Percentiles rank a stretch among this genome's conserved stretches.
phyloP scores from a whole-genome alignment of 1,140 invertebrate species.

The Drosophila nigrodunni region DNA sequence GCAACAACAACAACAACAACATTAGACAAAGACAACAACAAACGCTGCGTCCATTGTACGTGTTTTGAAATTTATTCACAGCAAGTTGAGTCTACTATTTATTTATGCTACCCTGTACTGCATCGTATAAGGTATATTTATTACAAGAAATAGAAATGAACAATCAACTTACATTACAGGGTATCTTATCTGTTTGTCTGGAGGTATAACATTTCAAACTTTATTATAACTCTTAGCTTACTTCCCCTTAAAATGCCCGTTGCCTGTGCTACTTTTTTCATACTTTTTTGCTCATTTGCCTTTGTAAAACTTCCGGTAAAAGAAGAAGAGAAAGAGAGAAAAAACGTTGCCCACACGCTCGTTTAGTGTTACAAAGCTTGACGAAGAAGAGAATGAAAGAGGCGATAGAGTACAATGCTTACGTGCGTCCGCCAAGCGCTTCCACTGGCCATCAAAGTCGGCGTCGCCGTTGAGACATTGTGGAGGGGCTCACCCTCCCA shows the following conservation, averaged over 20 bases:
- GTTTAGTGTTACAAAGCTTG: slow-evolving; percentile 69
- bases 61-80: slow-evolving; percentile 80
- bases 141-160: background rate
- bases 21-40: slow-evolving; percentile 52
- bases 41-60: slow-evolving; percentile 65
- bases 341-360: slow-evolving; percentile 70
- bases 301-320: slow-evolving; percentile 81
- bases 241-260: slow-evolving; percentile 23
- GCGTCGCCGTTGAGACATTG: slow-evolving; percentile 6
- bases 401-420: slow-evolving; percentile 48
- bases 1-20: slow-evolving; percentile 31
- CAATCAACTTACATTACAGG: background rate
- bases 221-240: slow-evolving; percentile 59
- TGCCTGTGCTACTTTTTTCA: slow-evolving; percentile 51
- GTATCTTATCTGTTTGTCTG: slow-evolving; percentile 2
- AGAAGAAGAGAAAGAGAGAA: slow-evolving; percentile 53
- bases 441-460: slow-evolving; percentile 5
- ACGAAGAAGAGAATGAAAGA: slow-evolving; percentile 15
- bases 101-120: slow-evolving; percentile 19
- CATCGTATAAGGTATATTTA: background rate
- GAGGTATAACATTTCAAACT: slow-evolving; percentile 29
- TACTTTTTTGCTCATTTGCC: slow-evolving; percentile 76
- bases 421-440: slow-evolving; percentile 63
- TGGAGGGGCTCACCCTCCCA: no score
- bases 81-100: slow-evolving; percentile 58